Evolutionary conservation across 2,888 invertebrate genomes (phyloP).

Genomic region (Apoderus coryli): DNA sequence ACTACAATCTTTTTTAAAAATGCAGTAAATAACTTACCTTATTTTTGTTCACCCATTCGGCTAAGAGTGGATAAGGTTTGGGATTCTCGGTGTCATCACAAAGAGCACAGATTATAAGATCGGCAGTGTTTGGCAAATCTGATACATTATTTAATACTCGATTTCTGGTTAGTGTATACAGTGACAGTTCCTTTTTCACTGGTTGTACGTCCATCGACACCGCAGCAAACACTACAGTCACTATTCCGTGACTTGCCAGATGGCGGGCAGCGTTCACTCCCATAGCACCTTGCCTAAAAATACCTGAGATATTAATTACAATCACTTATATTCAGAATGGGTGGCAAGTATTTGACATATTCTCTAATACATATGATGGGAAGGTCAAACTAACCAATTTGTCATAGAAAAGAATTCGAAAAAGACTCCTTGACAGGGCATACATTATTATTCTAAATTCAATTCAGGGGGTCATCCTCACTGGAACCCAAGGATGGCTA

Average conservation of each 20-base stretch:
- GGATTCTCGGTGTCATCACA: slow-evolving; percentile 34
- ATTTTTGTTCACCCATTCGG: slow-evolving; percentile 54
- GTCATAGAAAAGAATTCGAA: too few species aligned
- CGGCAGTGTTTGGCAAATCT: slow-evolving; percentile 35
- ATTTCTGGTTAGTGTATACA: slow-evolving; percentile 52
- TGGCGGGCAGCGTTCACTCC: slow-evolving; percentile 67
- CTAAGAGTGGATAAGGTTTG: slow-evolving; percentile 36
- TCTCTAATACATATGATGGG: too few species aligned
- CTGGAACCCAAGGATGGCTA: too few species aligned
- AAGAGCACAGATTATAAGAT: slow-evolving; percentile 41
- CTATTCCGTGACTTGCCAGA: slow-evolving; percentile 68
- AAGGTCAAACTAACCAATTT: too few species aligned
- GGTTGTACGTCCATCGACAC: slow-evolving; percentile 28
- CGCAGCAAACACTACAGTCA: slow-evolving; percentile 39
- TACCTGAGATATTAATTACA: slow-evolving; percentile 6
- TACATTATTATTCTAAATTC: too few species aligned
- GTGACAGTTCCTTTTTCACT: slow-evolving; percentile 45
- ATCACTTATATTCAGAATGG: too few species aligned
- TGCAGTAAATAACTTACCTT: too few species aligned
- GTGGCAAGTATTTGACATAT: too few species aligned
- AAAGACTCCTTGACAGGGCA: too few species aligned
- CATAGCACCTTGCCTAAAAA: slow-evolving; percentile 39
- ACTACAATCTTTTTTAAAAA: too few species aligned
- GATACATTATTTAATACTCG: slow-evolving; percentile 38
- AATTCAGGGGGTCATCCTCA: too few species aligned